Conservation (phyloP, 1,140 invertebrate species). For the Coelopa frigida region DNA sequence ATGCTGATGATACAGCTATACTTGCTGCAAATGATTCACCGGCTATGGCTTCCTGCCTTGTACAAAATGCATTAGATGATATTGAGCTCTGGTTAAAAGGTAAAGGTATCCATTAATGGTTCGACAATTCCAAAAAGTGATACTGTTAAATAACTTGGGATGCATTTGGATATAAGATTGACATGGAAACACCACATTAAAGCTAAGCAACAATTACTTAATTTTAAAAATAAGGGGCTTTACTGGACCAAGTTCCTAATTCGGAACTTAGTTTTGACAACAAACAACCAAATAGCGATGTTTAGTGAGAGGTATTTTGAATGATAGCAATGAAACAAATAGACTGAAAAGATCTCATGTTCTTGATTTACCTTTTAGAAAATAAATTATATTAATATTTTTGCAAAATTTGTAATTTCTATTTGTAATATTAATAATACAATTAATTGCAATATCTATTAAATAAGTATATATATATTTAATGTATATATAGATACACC, state of each 20-base stretch:
- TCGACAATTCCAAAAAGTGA: not conserved
- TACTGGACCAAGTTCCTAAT: not conserved
- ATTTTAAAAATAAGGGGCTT: not conserved
- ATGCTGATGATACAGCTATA: not conserved
- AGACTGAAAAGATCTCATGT: not conserved
- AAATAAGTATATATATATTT: too few species aligned
- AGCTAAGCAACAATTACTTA: not conserved
- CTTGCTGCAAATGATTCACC: not conserved
- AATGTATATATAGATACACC: too few species aligned
- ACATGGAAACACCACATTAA: slow-evolving; percentile 3
- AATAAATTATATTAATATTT: too few species aligned
- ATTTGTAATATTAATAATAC: too few species aligned
- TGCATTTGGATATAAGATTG: not conserved
- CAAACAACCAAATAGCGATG: not conserved
- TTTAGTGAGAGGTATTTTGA: not conserved
- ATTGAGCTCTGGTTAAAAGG: not conserved
- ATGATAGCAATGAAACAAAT: not conserved
- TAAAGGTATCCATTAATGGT: not conserved
- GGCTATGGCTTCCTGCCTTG: too few species aligned
- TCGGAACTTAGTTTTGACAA: not conserved
- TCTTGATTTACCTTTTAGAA: slow-evolving; percentile 1
- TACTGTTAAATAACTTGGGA: not conserved
- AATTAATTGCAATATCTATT: too few species aligned
- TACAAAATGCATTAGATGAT: too few species aligned
- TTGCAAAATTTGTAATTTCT: too few species aligned